Conservation (phyloP, 2,888 invertebrate genomes). For the Drosophila neutralis region DNA sequence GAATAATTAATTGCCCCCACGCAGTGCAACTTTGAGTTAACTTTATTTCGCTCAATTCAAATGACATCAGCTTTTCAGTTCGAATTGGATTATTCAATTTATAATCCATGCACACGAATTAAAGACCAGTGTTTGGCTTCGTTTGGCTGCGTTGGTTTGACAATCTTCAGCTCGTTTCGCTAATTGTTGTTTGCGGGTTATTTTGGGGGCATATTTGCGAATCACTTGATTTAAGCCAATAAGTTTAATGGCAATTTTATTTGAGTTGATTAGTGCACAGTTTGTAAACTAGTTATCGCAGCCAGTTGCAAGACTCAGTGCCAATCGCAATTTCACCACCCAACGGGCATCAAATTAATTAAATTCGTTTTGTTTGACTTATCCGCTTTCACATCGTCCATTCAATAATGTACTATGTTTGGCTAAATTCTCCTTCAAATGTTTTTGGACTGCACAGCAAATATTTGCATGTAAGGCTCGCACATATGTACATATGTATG, state of each 20-base stretch:
- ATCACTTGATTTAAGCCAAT: slow-evolving; percentile 61
- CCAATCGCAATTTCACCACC: slow-evolving; percentile 8
- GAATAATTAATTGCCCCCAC: slow-evolving; percentile 70
- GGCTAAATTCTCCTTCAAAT: slow-evolving; percentile 34
- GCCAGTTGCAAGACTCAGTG: slow-evolving; percentile 5
- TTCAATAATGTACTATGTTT: slow-evolving; percentile 71
- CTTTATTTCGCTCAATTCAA: slow-evolving; percentile 22
- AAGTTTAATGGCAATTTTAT: slow-evolving; percentile 35
- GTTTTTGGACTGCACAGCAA: slow-evolving; percentile 49
- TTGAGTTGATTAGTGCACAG: slow-evolving; percentile 63
- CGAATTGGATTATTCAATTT: slow-evolving; percentile 65
- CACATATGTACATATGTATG: neutral
- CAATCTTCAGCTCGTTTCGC: slow-evolving; percentile 19
- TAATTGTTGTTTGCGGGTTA: slow-evolving; percentile 35
- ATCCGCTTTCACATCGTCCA: slow-evolving; percentile 33
- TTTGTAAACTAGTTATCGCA: slow-evolving; percentile 67
- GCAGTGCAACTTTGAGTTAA: slow-evolving; percentile 32
- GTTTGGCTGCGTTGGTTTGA: neutral
- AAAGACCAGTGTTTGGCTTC: slow-evolving; percentile 4
- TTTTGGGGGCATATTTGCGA: slow-evolving; percentile 55
- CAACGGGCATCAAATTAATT: slow-evolving; percentile 68
- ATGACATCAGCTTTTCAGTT: slow-evolving; percentile 40
- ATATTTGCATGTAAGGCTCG: slow-evolving; percentile 59
- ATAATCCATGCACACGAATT: slow-evolving; percentile 32
- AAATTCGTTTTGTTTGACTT: slow-evolving; percentile 68